Percentiles rank a stretch among this genome's conserved stretches.
phyloP scores from a whole-genome alignment of 2,797 vertebrate genomes.

The Kryptolebias ocellatus region DNA sequence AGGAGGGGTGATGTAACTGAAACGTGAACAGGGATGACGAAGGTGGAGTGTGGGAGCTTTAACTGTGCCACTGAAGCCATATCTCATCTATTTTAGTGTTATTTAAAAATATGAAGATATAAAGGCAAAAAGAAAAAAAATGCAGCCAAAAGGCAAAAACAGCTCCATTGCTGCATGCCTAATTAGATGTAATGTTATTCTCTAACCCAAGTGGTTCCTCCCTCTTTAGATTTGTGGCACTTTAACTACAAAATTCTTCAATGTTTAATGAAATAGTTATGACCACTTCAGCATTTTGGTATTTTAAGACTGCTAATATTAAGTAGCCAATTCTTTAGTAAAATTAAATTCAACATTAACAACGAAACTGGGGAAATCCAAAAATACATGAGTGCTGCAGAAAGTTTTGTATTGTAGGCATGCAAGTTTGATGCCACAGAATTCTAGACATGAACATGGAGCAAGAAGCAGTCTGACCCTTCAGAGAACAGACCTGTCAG shows the following conservation, averaged over 20 bases:
- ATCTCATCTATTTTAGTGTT: slow-evolving; percentile 30
- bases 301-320: background rate
- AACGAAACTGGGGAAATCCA: background rate
- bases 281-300: background rate
- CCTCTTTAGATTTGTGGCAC: background rate
- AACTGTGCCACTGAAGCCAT: slow-evolving; percentile 26
- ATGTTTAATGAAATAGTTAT: background rate
- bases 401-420: background rate
- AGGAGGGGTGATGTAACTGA: slow-evolving; percentile 27
- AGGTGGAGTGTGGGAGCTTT: slow-evolving; percentile 12
- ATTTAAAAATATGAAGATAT: slow-evolving; percentile 14
- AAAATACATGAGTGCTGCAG: background rate
- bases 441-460: slow-evolving; percentile 10
- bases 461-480: slow-evolving; percentile 6
- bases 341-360: background rate
- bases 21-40: slow-evolving; percentile 30
- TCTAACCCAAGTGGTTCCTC: background rate
- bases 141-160: background rate
- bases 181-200: background rate
- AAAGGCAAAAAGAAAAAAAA: slow-evolving; percentile 23
- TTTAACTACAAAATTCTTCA: background rate
- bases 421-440: background rate
- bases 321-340: background rate
- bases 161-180: slow-evolving; percentile 1
- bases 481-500: slow-evolving; percentile 9